These are phyloP conservation scores for Piprites chloris DNA, from an alignment of 2,113 vertebrate species.

Conservation along the genomic window DNA sequence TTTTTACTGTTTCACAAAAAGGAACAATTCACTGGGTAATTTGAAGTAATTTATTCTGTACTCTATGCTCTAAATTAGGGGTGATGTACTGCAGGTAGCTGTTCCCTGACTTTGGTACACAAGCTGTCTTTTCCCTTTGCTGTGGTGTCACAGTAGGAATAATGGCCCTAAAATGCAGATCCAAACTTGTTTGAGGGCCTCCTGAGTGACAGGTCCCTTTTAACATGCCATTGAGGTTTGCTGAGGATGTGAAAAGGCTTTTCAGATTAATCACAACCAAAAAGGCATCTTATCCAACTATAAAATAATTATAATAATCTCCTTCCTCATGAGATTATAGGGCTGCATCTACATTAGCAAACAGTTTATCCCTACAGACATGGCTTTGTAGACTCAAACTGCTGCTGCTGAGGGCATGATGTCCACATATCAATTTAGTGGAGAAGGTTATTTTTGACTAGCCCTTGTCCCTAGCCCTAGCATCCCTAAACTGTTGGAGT, in stretches of 20 bases:
- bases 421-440: neutral
- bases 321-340: neutral
- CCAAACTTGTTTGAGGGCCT: neutral
- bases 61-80: neutral
- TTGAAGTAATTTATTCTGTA: conserved; percentile 25
- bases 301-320: conserved; percentile 1
- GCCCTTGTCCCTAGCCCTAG: neutral
- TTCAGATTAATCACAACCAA: neutral
- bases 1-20: conserved; percentile 1
- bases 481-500: neutral
- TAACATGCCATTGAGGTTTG: neutral
- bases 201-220: conserved; percentile 9
- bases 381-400: neutral
- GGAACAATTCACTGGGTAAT: conserved; percentile 6
- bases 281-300: neutral
- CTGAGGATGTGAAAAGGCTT: conserved; percentile 13
- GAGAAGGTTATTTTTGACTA: neutral
- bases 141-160: neutral
- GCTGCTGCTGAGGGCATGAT: neutral
- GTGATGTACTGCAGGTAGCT: neutral
- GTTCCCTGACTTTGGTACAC: neutral
- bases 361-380: neutral
- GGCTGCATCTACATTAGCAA: neutral
- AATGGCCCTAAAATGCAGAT: conserved; percentile 18
- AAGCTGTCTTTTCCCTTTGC: neutral